Base-by-base conservation (phyloP, 2,888 invertebrate genomes). In the Mythimna lalbum region DNA sequence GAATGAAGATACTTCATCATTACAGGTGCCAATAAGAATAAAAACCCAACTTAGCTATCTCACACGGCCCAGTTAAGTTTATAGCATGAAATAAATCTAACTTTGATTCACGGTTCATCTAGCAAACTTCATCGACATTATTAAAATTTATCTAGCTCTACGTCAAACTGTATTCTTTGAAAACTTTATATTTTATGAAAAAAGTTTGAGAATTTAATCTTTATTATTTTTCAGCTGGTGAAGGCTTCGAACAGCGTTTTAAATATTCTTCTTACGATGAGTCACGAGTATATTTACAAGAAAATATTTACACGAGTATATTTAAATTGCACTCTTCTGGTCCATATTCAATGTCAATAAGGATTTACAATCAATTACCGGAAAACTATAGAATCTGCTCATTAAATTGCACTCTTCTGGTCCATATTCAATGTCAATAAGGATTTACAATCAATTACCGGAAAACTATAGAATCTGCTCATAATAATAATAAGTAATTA, bases 221-320 rank as follows among this genome's bases (percentile, higher is more conserved):
- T 64, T 81, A 67, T 81, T 80, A 63, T 83, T 80, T 94, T 93
- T 56, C 92, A 95, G 95, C 85, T 95, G 86, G 92, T 95, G 86
- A 95, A 95, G 83, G 88, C 93, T 6, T 94, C 95, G 1, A 95
- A 95, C 85, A 94, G 93, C 71, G 95, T 94, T 31, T 86, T 95
- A 0, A 94, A 95, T 27, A 87, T 95, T 52, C 82, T 95, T 49
- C 89, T 95, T 21, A 86, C 92, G 63, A 88, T 92, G 59, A 81
- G 78, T n/a, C 76, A 72, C n/a, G 71, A 80, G 27, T 73, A 65
- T 21, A 53, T 27, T 23, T 6, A 56, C 23, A 27, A 21, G 21
- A 60, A n/a, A n/a, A 17, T 9, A 0, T 19, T 17, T 19, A 19
- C n/a, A n/a, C n/a, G n/a, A n/a, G n/a, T n/a, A n/a, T n/a, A n/a